Evolutionary conservation across 2,113 vertebrate genomes (phyloP).

Genomic region (Pungitius pungitius): DNA sequence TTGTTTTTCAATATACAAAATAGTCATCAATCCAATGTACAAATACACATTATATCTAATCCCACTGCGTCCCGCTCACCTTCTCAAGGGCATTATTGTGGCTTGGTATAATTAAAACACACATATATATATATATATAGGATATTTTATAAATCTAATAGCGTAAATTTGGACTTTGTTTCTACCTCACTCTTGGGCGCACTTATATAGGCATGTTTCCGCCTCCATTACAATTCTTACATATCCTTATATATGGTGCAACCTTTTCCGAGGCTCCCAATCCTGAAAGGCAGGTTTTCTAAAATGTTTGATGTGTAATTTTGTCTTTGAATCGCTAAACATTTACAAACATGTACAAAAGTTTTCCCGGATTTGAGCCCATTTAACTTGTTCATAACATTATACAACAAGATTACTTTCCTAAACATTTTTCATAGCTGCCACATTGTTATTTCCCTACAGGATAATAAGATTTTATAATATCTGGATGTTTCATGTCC

Average conservation of each 20-base stretch:
- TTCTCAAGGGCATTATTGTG: background rate
- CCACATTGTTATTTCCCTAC: background rate
- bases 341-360: background rate
- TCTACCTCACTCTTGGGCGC: background rate
- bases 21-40: background rate
- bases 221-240: background rate
- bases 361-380: background rate
- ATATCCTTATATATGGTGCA: background rate
- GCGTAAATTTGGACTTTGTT: background rate
- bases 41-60: background rate
- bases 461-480: background rate
- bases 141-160: background rate
- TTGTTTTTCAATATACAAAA: background rate
- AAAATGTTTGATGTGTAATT: background rate
- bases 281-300: background rate
- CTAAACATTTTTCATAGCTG: background rate
- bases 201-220: background rate
- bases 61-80: background rate
- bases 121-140: background rate
- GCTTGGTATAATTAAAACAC: background rate
- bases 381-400: background rate
- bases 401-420: background rate
- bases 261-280: background rate
- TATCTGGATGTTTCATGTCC: background rate
- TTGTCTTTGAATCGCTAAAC: background rate